Conservation (phyloP, 2,888 invertebrate species). For the Heliconius aoede region DNA sequence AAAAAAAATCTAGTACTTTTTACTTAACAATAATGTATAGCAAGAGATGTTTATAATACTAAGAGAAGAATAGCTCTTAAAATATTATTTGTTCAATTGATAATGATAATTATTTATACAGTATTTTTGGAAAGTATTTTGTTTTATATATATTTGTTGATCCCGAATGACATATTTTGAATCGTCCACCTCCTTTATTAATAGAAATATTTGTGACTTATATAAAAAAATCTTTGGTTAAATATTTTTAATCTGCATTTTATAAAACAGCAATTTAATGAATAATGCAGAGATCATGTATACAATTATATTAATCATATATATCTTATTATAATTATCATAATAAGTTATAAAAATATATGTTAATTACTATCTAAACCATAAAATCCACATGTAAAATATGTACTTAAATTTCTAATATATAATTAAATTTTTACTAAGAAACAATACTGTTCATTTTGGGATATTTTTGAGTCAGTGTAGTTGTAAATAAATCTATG, state of each 20-base stretch:
- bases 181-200: background rate
- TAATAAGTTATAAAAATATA: slow-evolving; percentile 49
- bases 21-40: background rate
- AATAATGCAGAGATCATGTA: slow-evolving; percentile 27
- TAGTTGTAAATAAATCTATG: background rate
- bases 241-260: slow-evolving; percentile 42
- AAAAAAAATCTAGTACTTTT: background rate
- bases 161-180: background rate
- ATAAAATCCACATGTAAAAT: slow-evolving; percentile 42
- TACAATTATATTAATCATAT: slow-evolving; percentile 27
- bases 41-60: background rate
- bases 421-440: slow-evolving; percentile 1
- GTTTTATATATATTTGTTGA: no score
- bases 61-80: no score
- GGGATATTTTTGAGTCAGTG: slow-evolving; percentile 1
- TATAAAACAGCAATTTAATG: slow-evolving; percentile 44
- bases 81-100: no score
- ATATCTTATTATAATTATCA: background rate
- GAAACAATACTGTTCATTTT: slow-evolving; percentile 20
- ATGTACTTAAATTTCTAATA: slow-evolving; percentile 24
- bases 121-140: no score
- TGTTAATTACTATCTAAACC: slow-evolving; percentile 45
- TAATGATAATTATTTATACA: no score
- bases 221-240: slow-evolving; percentile 49
- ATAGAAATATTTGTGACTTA: slow-evolving; percentile 18